Base-by-base conservation (phyloP, 1,140 invertebrate species). In the Pseudomyrmex flavicornis region DNA sequence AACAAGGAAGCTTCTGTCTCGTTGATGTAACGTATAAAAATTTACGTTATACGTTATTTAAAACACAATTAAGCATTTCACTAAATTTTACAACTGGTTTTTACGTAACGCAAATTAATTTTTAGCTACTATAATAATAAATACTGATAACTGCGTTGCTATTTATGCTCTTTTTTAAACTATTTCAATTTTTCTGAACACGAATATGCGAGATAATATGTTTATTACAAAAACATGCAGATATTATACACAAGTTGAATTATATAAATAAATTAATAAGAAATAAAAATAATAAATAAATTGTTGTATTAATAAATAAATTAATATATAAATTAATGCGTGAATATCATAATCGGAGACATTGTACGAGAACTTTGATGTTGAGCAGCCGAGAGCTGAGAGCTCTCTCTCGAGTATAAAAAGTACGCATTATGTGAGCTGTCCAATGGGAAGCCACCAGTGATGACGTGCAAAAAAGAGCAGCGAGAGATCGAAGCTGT, bases 371-470 rank as follows among this genome's bases (percentile, higher is more conserved):
- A 86, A 86, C 84, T 65, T 82, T 22, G 79, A 88, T 80, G 54
- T 70, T 80, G 84, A 86, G 70, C 80, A 61, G 74, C 17, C 15
- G 46, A 0, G 58, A n/a, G 15, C 58, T 8, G 61, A 52, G 75
- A 65, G 62, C 35, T 58, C 61, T 56, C 2, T 56, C n/a, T 56
- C n/a, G 65, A 26, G 69, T 83, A 86, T 88, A 89, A 88, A 85
- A 88, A 88, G 75, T 84, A 54, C 76, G 87, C 72, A 84, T 89
- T 86, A 88, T 89, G 87, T 76, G 84, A 86, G 79, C 83, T 85
- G 87, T 88, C 84, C 77, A 88, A 88, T 88, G 44, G 22, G 80
- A 48, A 59, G 10, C 54, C 52, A 72, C 17, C 44, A 63, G 72
- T 65, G 80, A 76, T 72, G 76, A 80, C 66, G 76, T 80, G 66